Conservation (phyloP, 2,113 vertebrate species). For the Todiramphus chloris region DNA sequence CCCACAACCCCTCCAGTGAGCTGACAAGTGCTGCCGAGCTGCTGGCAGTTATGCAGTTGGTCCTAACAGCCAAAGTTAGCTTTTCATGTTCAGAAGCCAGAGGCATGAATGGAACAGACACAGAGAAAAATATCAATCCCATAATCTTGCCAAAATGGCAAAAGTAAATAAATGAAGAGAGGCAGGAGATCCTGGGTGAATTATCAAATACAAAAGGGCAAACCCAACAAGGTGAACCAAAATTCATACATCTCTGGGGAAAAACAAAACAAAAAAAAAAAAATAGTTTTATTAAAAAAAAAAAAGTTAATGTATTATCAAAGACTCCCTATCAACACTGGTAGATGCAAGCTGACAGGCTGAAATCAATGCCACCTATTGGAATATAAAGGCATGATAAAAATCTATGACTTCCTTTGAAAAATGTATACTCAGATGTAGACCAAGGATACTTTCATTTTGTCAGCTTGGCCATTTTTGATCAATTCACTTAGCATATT, state of each 20-base stretch:
- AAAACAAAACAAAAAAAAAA: not conserved
- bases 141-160: not conserved
- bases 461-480: not conserved
- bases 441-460: conserved; percentile 19
- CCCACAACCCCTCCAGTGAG: not conserved
- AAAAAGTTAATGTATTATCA: not conserved
- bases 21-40: not conserved
- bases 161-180: not conserved
- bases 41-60: not conserved
- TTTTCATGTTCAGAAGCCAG: not conserved
- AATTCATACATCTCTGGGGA: not conserved
- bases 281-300: not conserved
- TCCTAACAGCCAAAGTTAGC: not conserved
- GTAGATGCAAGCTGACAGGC: not conserved
- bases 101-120: not conserved
- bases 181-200: not conserved
- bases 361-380: not conserved
- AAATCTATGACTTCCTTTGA: not conserved
- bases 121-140: not conserved
- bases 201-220: not conserved
- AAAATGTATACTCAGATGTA: not conserved
- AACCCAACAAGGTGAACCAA: not conserved
- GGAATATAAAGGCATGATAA: not conserved
- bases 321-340: not conserved
- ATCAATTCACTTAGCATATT: conserved; percentile 29